These are phyloP conservation scores for Porites cylindrica DNA, from an alignment of 92 coral and sea anemone genomes.

Conservation along the genomic window DNA sequence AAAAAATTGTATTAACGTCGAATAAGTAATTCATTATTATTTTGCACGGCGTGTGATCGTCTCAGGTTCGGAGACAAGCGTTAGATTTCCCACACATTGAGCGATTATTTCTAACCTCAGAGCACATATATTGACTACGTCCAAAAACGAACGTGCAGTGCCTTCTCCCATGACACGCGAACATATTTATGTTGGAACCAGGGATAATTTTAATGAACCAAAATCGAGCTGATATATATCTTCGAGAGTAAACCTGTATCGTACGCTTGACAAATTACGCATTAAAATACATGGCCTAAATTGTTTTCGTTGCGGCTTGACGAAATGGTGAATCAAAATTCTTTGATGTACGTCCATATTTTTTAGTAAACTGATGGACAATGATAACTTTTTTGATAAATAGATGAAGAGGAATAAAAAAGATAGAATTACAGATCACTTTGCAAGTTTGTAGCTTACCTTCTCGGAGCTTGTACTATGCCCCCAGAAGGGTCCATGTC, in stretches of 20 bases:
- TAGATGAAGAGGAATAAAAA: too few species aligned
- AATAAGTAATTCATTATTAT: background rate
- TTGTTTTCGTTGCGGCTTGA: conserved; percentile 11
- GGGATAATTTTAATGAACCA: conserved; percentile 18
- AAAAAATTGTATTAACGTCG: background rate
- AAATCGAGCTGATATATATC: background rate
- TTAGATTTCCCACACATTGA: conserved; percentile 17
- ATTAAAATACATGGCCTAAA: background rate
- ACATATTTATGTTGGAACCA: background rate
- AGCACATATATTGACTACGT: conserved; percentile 18
- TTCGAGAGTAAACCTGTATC: background rate
- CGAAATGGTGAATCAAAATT: background rate
- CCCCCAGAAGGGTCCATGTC: conserved; percentile 35
- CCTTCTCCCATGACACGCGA: conserved; percentile 20
- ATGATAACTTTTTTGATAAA: too few species aligned
- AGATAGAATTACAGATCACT: background rate
- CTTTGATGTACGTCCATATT: too few species aligned
- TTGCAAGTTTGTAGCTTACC: conserved; percentile 4
- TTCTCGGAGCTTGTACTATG: background rate
- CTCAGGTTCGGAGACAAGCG: background rate
- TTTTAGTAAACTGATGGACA: too few species aligned
- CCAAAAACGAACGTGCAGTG: conserved; percentile 9
- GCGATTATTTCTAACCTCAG: background rate
- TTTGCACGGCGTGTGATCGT: background rate
- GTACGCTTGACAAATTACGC: background rate